These are phyloP conservation scores for Vanacampus margaritifer DNA, from an alignment of 2,113 vertebrate genomes.

Conservation along the genomic window DNA sequence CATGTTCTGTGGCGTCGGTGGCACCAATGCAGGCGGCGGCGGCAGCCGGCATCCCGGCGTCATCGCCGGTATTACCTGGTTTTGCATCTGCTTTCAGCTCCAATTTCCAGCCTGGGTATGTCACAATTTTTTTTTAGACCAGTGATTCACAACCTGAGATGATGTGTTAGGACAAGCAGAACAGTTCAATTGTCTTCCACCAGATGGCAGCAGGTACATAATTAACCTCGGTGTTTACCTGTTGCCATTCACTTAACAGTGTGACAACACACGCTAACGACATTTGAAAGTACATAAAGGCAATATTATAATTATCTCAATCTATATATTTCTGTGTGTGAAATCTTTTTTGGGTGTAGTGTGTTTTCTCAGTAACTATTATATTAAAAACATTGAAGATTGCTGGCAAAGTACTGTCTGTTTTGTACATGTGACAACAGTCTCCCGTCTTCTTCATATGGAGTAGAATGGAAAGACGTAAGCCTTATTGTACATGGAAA, in stretches of 20 bases:
- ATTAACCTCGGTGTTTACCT: background rate
- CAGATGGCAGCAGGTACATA: background rate
- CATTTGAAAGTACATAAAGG: background rate
- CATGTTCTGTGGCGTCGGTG: slow-evolving; percentile 82
- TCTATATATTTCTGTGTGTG: too few species aligned
- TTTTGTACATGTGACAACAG: too few species aligned
- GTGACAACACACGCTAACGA: background rate
- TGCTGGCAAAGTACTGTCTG: too few species aligned
- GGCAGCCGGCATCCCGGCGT: slow-evolving; percentile 74
- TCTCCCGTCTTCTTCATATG: too few species aligned
- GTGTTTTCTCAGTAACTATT: too few species aligned
- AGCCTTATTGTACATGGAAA: too few species aligned
- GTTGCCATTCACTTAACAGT: background rate
- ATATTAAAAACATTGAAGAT: too few species aligned
- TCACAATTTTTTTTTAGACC: slow-evolving; percentile 3
- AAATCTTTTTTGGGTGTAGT: too few species aligned
- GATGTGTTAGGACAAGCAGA: too few species aligned
- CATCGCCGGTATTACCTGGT: slow-evolving; percentile 87
- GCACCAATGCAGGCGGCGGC: slow-evolving; percentile 80
- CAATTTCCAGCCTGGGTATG: slow-evolving; percentile 89
- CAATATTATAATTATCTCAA: too few species aligned
- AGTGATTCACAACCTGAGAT: background rate
- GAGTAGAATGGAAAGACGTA: too few species aligned
- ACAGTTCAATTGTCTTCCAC: background rate
- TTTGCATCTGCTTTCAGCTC: slow-evolving; percentile 96